These are phyloP conservation scores for Rallus limicola DNA, from an alignment of 2,113 vertebrate species.

Conservation along the genomic window DNA sequence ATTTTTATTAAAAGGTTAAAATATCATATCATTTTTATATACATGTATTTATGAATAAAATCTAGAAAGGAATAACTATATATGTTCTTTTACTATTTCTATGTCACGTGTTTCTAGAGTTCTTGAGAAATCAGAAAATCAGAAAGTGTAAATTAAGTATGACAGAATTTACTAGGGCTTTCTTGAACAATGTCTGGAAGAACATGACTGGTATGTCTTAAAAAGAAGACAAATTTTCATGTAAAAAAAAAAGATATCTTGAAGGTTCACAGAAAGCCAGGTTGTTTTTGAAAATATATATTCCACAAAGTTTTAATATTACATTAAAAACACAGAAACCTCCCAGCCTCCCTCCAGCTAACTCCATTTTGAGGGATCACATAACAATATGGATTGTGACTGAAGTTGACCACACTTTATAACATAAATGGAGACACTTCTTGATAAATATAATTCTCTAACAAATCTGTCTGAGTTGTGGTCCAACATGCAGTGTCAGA, in stretches of 20 bases:
- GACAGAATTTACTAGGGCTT: not conserved
- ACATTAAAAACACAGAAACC: not conserved
- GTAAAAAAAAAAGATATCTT: not conserved
- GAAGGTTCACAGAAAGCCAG: not conserved
- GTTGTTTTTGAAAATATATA: not conserved
- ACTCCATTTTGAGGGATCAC: not conserved
- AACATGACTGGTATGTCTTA: not conserved
- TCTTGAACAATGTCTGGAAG: not conserved
- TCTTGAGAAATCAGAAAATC: not conserved
- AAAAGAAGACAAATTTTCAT: not conserved
- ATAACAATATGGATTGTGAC: rapidly evolving
- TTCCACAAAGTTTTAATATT: not conserved
- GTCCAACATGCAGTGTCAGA: not conserved
- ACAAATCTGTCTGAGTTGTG: not conserved
- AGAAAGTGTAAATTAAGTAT: not conserved
- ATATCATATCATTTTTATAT: not conserved
- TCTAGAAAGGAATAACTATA: not conserved
- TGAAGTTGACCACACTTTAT: not conserved
- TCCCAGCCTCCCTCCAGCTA: not conserved
- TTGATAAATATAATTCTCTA: not conserved
- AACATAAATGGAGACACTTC: not conserved
- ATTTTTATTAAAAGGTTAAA: not conserved
- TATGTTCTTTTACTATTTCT: not conserved
- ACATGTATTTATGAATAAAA: not conserved
- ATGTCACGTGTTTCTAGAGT: not conserved